phyloP scores from a whole-genome alignment of 2,888 invertebrate species.

The Brachynemurus nebulosus region DNA sequence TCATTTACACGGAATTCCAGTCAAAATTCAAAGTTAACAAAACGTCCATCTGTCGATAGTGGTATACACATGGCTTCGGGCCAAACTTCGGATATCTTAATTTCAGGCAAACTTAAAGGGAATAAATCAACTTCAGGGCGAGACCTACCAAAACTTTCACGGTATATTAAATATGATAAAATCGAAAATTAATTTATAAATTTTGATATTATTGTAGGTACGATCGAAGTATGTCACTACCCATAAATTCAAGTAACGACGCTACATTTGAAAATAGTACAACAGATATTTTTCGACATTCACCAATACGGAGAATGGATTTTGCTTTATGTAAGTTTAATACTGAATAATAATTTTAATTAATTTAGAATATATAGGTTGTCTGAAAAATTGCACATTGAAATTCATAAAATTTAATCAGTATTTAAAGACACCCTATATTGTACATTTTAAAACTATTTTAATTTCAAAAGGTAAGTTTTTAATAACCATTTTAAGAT shows the following conservation, averaged over 20 bases:
- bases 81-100: slow-evolving; percentile 28
- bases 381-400: no score
- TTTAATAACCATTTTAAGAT: no score
- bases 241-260: slow-evolving; percentile 38
- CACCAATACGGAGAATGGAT: slow-evolving; percentile 61
- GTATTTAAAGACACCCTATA: no score
- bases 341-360: slow-evolving; percentile 16
- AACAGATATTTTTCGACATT: slow-evolving; percentile 23
- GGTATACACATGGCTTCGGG: slow-evolving; percentile 53
- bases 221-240: slow-evolving; percentile 57
- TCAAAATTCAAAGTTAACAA: slow-evolving; percentile 39
- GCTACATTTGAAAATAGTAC: slow-evolving; percentile 35
- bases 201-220: slow-evolving; percentile 34
- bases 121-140: slow-evolving; percentile 22
- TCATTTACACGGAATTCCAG: slow-evolving; percentile 21
- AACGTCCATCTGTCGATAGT: slow-evolving; percentile 64
- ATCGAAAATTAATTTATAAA: slow-evolving; percentile 2
- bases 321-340: slow-evolving; percentile 81
- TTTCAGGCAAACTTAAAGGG: slow-evolving; percentile 24
- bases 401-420: no score
- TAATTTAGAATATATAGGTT: no score
- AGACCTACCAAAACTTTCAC: slow-evolving; percentile 32
- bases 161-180: no score
- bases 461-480: no score
- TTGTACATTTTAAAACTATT: no score